phyloP scores from a whole-genome alignment of 2,113 vertebrate species.

The Glaucidium brasilianum region DNA sequence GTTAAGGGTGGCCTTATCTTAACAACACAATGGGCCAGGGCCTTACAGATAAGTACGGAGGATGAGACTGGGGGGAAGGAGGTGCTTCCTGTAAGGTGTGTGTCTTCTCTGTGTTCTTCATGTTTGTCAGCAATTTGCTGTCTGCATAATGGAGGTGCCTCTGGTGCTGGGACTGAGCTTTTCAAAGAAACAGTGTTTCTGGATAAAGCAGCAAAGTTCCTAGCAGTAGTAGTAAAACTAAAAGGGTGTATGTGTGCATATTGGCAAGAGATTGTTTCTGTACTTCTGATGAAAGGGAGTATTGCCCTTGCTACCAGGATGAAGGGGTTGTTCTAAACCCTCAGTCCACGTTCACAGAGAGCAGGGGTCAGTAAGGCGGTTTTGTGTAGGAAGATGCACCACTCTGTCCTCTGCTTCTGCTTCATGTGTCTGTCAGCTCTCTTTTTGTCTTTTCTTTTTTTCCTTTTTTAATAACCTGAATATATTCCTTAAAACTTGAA shows the following conservation, averaged over 20 bases:
- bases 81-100: background rate
- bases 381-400: background rate
- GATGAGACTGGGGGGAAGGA: background rate
- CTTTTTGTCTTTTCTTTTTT: background rate
- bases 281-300: background rate
- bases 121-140: background rate
- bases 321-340: background rate
- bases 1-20: background rate
- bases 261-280: background rate
- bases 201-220: background rate
- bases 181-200: background rate
- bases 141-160: background rate
- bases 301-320: background rate
- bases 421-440: background rate
- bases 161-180: fast-evolving
- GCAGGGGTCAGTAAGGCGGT: background rate
- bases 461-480: background rate
- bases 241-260: background rate
- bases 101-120: background rate
- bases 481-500: background rate
- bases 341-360: background rate
- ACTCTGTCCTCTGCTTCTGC: background rate
- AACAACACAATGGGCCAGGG: background rate
- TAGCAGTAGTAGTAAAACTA: background rate
- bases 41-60: background rate